These are phyloP conservation scores for Bubo blakistoni DNA, from an alignment of 2,113 vertebrate genomes.

Conservation along the genomic window DNA sequence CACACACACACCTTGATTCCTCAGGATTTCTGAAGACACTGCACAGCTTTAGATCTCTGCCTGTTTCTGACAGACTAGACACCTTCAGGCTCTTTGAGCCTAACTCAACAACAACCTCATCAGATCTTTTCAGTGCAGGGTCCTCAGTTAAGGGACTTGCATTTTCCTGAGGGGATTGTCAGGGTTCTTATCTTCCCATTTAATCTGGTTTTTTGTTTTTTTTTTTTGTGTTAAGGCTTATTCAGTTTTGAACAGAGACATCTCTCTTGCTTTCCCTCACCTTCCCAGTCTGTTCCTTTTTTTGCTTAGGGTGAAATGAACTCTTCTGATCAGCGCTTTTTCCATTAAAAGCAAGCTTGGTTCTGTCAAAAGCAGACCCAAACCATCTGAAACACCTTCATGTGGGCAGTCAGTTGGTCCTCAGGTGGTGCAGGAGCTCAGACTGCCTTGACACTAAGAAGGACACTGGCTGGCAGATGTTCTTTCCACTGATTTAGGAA, in stretches of 20 bases:
- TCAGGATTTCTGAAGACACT: neutral
- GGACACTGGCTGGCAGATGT: fast-evolving
- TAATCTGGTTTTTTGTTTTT: too few species aligned
- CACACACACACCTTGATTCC: neutral
- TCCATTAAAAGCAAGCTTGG: neutral
- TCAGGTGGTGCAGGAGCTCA: neutral
- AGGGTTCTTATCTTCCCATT: neutral
- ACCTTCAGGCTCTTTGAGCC: neutral
- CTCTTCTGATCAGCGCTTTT: neutral
- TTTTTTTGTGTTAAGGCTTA: neutral
- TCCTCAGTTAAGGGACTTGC: neutral
- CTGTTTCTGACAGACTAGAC: neutral
- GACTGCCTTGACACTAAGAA: neutral
- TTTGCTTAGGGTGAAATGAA: neutral
- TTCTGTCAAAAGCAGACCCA: neutral
- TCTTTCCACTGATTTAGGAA: neutral
- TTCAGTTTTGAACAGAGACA: neutral
- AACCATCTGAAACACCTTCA: neutral
- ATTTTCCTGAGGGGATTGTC: neutral
- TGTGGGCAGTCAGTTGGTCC: neutral
- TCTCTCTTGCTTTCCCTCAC: neutral
- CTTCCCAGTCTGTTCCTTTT: neutral
- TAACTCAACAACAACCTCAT: neutral
- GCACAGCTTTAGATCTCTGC: neutral
- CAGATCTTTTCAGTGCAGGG: neutral